These are phyloP conservation scores for Plecotus auritus DNA, from an alignment of 2,113 vertebrate species.

Conservation along the genomic window DNA sequence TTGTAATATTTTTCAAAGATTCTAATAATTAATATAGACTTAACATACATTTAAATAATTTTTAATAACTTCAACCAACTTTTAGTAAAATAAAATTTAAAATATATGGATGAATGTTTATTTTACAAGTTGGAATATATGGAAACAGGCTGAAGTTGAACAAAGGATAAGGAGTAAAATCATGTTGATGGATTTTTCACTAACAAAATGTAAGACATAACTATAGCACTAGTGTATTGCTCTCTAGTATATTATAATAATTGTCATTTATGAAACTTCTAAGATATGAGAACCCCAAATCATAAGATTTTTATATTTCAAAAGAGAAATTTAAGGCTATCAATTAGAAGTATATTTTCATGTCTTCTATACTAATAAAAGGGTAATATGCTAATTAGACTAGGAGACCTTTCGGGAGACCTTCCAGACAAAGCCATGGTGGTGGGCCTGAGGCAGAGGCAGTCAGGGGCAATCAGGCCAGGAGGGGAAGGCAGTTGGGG, in stretches of 20 bases:
- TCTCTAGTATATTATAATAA: background rate
- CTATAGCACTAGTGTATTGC: background rate
- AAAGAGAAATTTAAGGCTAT: background rate
- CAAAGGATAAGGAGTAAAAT: background rate
- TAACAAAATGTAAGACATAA: background rate
- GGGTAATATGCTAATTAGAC: too few species aligned
- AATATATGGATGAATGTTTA: background rate
- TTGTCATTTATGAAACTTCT: background rate
- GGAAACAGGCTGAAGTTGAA: background rate
- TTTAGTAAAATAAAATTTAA: background rate
- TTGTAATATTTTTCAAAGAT: background rate
- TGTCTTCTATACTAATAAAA: background rate
- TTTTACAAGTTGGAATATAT: background rate
- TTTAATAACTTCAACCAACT: background rate
- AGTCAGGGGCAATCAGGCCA: too few species aligned
- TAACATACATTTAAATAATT: background rate
- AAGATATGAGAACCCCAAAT: background rate
- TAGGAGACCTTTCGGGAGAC: too few species aligned
- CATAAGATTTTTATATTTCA: background rate
- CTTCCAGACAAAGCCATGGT: too few species aligned
- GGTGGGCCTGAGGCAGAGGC: too few species aligned
- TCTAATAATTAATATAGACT: background rate
- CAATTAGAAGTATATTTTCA: background rate
- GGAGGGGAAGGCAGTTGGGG: too few species aligned
- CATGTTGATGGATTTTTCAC: background rate